phyloP scores from a whole-genome alignment of 2,797 vertebrate species.

The Anguilla pacifica region DNA sequence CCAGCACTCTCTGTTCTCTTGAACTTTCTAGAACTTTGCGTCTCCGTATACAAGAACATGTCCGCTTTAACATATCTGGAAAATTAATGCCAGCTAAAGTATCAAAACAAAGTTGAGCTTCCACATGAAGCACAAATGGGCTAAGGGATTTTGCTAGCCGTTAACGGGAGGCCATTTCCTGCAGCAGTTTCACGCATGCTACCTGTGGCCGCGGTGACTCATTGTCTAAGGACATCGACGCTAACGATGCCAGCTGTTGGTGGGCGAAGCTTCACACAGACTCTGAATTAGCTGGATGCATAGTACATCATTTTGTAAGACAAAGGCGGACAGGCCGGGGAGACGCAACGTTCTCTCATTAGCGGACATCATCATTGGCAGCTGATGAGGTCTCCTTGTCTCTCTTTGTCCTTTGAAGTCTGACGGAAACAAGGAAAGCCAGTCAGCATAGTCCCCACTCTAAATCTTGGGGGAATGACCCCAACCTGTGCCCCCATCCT shows the following conservation, averaged over 20 bases:
- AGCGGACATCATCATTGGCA: neutral
- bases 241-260: neutral
- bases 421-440: conserved; percentile 10
- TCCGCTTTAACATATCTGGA: too few species aligned
- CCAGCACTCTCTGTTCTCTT: too few species aligned
- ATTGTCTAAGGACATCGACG: neutral
- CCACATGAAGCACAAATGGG: neutral
- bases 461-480: conserved; percentile 15
- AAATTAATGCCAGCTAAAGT: neutral
- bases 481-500: conserved; percentile 11
- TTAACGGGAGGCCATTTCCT: neutral
- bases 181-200: neutral
- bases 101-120: neutral
- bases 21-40: too few species aligned
- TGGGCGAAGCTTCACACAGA: neutral
- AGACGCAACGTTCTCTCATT: neutral
- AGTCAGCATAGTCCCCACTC: neutral
- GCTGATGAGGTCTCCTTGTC: neutral
- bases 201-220: neutral
- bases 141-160: neutral
- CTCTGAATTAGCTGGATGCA: neutral
- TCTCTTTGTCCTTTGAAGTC: conserved; percentile 8
- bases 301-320: neutral
- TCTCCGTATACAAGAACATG: too few species aligned
- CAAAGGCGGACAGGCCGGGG: neutral